phyloP scores from a whole-genome alignment of 1,140 invertebrate genomes.

The Varroa destructor region DNA sequence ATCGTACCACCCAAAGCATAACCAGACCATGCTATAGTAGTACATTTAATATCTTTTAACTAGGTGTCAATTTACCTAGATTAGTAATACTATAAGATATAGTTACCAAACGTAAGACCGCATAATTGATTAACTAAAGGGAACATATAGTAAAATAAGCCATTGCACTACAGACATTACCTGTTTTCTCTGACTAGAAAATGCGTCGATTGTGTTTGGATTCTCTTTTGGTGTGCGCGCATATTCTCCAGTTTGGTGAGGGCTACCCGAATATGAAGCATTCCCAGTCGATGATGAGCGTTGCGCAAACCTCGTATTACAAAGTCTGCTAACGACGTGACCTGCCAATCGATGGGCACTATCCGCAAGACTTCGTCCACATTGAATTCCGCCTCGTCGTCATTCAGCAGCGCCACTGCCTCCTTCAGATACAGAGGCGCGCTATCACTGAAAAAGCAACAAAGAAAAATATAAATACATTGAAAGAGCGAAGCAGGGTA shows the following conservation, averaged over 20 bases:
- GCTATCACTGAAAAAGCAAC: constrained; percentile 17
- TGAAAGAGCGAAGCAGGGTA: neutral
- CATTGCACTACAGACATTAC: neutral
- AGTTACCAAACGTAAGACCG: no score
- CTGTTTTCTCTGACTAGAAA: constrained; percentile 28
- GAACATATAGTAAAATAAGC: neutral
- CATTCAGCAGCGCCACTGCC: constrained; percentile 12
- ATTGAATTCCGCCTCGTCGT: constrained; percentile 21
- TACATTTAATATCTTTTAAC: no score
- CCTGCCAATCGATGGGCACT: constrained; percentile 26
- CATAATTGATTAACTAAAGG: neutral
- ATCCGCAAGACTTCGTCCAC: constrained; percentile 18
- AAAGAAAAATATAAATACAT: neutral
- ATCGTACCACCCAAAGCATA: no score
- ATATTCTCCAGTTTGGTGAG: constrained; percentile 27
- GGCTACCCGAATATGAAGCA: constrained; percentile 14
- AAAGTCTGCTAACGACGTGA: constrained; percentile 16
- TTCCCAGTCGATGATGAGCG: constrained; percentile 22
- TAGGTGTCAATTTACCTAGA: no score
- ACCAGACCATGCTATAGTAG: no score
- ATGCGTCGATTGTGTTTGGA: constrained; percentile 9
- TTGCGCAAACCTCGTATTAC: constrained; percentile 3
- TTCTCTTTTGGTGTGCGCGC: constrained; percentile 16
- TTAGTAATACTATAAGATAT: no score
- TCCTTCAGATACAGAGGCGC: neutral